phyloP scores from a whole-genome alignment of 2,888 invertebrate genomes.

The Chaetoderma sp. region DNA sequence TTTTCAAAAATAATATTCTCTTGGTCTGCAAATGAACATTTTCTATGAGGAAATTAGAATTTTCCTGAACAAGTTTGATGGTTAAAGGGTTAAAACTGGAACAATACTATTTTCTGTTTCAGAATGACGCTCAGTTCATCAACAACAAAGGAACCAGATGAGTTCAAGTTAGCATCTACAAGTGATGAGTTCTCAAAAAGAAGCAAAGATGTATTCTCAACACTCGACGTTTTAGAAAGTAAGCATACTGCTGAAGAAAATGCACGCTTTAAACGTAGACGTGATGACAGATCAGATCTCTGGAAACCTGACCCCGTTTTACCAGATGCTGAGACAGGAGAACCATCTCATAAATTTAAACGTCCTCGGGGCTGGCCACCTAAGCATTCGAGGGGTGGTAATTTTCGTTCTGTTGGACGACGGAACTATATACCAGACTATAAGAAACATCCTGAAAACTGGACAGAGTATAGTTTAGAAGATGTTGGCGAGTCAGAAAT shows the following conservation, averaged over 20 bases:
- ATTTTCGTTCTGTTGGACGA: conserved; percentile 2
- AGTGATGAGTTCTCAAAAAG: conserved; percentile 33
- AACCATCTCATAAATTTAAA: conserved; percentile 5
- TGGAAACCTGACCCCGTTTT: conserved; percentile 29
- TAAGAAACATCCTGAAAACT: conserved; percentile 83
- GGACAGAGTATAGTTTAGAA: conserved; percentile 83
- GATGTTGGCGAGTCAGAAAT: conserved; percentile 83
- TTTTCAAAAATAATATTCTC: no score
- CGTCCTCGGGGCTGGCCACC: conserved; percentile 11
- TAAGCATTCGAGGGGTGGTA: conserved; percentile 19
- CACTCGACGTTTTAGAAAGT: conserved; percentile 44
- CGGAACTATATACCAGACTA: conserved; percentile 65
- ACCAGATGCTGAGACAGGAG: conserved; percentile 26
- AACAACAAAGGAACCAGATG: not conserved
- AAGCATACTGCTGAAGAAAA: conserved; percentile 47
- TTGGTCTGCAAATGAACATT: no score
- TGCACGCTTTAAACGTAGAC: not conserved
- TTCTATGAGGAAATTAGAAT: no score
- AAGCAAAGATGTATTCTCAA: conserved; percentile 46
- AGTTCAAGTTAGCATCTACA: conserved; percentile 16
- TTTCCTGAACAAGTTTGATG: no score
- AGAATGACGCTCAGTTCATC: no score
- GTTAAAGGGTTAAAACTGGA: no score
- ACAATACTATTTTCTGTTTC: no score
- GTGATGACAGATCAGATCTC: conserved; percentile 1